Evolutionary conservation across 1,140 invertebrate genomes (phyloP), one percentile per base, ranked within the genome.

Genomic region (Orussus abietinus): DNA sequence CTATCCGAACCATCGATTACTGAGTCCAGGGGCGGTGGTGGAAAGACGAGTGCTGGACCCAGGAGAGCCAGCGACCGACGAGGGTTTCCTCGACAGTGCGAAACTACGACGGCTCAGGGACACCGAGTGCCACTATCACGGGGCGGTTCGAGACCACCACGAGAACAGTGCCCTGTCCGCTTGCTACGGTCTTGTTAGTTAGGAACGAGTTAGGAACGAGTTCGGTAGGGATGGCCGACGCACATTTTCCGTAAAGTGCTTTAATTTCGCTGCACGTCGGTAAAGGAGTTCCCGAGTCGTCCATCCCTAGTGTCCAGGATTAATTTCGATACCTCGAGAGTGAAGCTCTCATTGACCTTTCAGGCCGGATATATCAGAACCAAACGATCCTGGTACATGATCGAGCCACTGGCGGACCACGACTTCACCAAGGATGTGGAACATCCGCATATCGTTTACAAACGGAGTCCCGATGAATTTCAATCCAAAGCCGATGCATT

Each of bases 101-200:
- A 58, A 26, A 38, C 47, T 52, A 19, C 49, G 17, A 28, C 38
- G 45, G 29, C 37, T 56, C 18, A 47, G 39, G 6, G 47, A 53
- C 32, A 59, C 25, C 3, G 55, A 62, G 34, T 78, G 77, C 34
- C 73, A 77, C 42, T 77, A 67, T 45, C 55, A 49, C 4, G 77
- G 77, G 3, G 45, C 51, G 10, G 58, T 77, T 25, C 49, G 53
- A 22, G 69, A 67, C 13, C 55, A 70, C 3, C 42, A 41, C 3
- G 43, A 53, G 1, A 54, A 49, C n/a, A 75, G 66, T 9, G 76
- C 77, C 5, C 19, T 79, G 9, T 75, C 74, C 11, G 66, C 74
- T 9, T 79, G 77, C 49, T 54, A 76, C 35, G 77, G 77, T 39
- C 59, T 79, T 67, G 77, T 79, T 64, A 77, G 76, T 76, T n/a